Conservation (phyloP, 2,797 vertebrate genomes). For the Aulostomus chinensis region DNA sequence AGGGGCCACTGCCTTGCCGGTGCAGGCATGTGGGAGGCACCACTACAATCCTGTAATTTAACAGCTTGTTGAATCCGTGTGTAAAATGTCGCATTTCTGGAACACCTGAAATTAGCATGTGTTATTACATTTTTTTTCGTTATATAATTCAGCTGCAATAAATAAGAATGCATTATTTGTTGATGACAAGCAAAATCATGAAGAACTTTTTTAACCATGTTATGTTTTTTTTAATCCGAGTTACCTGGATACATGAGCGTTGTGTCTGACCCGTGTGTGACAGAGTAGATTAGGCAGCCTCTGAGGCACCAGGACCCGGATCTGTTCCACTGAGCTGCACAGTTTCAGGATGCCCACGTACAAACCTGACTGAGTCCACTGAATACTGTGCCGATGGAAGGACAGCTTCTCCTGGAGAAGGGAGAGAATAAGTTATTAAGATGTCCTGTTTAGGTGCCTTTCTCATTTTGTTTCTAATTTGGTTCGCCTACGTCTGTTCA, state of each 20-base stretch:
- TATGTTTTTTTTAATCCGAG: neutral
- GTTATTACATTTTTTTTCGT: too few relatives aligned
- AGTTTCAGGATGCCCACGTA: conserved; percentile 83
- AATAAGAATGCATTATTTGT: too few relatives aligned
- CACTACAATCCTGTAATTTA: too few relatives aligned
- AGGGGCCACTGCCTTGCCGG: too few relatives aligned
- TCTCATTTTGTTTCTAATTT: conserved; percentile 13
- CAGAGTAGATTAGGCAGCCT: conserved; percentile 80
- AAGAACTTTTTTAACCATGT: neutral
- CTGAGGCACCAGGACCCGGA: conserved; percentile 80
- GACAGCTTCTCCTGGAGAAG: conserved; percentile 73
- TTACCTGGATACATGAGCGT: conserved; percentile 78
- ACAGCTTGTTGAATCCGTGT: too few relatives aligned
- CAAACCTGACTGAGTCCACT: conserved; percentile 72
- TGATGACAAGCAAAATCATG: too few relatives aligned
- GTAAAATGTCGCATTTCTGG: too few relatives aligned
- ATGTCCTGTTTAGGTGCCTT: neutral
- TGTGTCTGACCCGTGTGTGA: conserved; percentile 77
- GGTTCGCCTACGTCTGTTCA: too few relatives aligned
- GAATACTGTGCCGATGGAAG: conserved; percentile 75
- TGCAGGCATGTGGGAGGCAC: too few relatives aligned
- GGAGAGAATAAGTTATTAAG: neutral
- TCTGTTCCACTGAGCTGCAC: conserved; percentile 82
- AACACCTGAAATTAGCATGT: too few relatives aligned
- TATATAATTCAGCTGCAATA: too few relatives aligned